Evolutionary conservation across 2,113 vertebrate genomes (phyloP).

Genomic region (Neolamprologus sp.): DNA sequence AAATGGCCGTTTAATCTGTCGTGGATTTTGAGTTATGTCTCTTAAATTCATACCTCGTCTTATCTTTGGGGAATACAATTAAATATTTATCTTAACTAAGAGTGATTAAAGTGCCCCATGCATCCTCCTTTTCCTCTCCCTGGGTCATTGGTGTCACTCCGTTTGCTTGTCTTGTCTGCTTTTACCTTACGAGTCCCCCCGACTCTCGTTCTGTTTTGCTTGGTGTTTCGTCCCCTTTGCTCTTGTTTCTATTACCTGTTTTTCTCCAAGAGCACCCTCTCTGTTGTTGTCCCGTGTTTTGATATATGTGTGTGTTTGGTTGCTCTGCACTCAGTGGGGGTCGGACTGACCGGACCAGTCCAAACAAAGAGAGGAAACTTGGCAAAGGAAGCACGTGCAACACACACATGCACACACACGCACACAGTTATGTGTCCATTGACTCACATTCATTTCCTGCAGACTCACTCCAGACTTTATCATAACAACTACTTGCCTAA

Average conservation of each 20-base stretch:
- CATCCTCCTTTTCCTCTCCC: not conserved
- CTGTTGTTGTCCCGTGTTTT: conserved; percentile 56
- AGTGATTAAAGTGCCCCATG: not conserved
- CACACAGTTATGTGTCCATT: not conserved
- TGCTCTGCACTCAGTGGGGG: conserved; percentile 46
- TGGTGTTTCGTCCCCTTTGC: not conserved
- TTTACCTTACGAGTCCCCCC: not conserved
- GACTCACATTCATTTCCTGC: not conserved
- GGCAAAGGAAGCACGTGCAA: conserved; percentile 51
- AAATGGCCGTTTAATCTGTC: not conserved
- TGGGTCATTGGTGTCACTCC: not conserved
- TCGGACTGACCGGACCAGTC: conserved; percentile 56
- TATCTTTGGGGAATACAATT: not conserved
- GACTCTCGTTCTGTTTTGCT: not conserved
- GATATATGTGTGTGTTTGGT: conserved; percentile 64
- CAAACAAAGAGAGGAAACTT: conserved; percentile 75
- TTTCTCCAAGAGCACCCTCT: conserved; percentile 19
- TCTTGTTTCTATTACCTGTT: conserved; percentile 39
- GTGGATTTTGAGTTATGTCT: not conserved
- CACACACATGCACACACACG: not conserved
- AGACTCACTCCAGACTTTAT: not conserved
- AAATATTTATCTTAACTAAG: not conserved
- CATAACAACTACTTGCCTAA: not conserved
- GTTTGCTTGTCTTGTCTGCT: not conserved
- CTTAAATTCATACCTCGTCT: not conserved